phyloP scores from a whole-genome alignment of 2,113 vertebrate species.

The Rousettus leschenaultii region DNA sequence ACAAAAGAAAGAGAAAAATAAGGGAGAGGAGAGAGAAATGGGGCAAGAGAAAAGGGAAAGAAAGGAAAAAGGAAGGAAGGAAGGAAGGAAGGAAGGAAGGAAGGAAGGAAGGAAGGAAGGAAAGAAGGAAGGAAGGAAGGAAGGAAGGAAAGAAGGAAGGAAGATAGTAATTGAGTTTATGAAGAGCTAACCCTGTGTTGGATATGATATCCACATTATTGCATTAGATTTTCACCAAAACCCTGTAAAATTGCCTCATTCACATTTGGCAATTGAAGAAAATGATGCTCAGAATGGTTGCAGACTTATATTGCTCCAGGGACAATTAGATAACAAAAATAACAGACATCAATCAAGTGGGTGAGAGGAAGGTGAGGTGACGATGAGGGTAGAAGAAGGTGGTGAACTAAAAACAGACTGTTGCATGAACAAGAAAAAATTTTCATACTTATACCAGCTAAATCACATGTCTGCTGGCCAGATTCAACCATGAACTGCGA shows the following conservation, averaged over 20 bases:
- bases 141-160: not conserved
- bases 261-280: not conserved
- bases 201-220: rapidly evolving
- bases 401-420: not conserved
- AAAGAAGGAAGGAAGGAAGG: not conserved
- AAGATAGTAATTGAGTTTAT: not conserved
- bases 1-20: not conserved
- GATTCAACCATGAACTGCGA: not conserved
- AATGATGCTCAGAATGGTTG: not conserved
- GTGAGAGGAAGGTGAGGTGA: not conserved
- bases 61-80: not conserved
- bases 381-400: not conserved
- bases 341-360: not conserved
- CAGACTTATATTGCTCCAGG: not conserved
- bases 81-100: not conserved
- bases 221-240: not conserved
- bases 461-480: not conserved
- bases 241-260: not conserved
- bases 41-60: not conserved
- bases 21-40: not conserved
- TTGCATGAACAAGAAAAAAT: not conserved
- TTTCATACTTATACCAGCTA: not conserved
- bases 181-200: rapidly evolving
- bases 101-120: not conserved
- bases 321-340: not conserved